Evolutionary conservation across 2,797 vertebrate species (phyloP).

Genomic region (Pseudomugil gertrudae): DNA sequence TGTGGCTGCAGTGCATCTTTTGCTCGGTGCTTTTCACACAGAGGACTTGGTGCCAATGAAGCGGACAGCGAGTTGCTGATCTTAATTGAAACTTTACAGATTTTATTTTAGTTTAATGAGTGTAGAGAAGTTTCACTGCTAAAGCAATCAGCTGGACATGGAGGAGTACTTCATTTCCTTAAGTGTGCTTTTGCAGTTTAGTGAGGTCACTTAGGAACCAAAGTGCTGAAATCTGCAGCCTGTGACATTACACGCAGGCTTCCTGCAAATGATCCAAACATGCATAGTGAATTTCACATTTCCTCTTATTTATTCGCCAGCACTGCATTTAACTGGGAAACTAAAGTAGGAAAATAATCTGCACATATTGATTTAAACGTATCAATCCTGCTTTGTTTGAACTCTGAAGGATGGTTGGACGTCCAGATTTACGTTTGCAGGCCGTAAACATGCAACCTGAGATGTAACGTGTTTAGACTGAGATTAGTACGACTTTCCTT

Average conservation of each 20-base stretch:
- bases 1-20: constrained; percentile 24
- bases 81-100: constrained; percentile 14
- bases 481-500: not conserved
- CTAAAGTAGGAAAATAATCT: not conserved
- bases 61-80: constrained; percentile 13
- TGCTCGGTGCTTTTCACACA: constrained; percentile 6
- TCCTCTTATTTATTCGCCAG: not conserved
- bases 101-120: constrained; percentile 10
- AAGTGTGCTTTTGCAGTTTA: constrained; percentile 22
- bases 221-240: not conserved
- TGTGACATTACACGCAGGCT: not conserved
- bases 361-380: not conserved
- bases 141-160: constrained; percentile 2
- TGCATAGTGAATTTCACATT: constrained; percentile 7
- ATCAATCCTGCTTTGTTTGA: not conserved
- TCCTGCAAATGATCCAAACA: not conserved
- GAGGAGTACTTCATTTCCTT: constrained; percentile 15
- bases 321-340: not conserved
- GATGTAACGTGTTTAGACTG: not conserved
- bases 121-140: not conserved
- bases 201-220: not conserved
- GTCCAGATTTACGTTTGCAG: constrained; percentile 1
- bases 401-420: not conserved
- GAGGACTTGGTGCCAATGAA: constrained; percentile 43
- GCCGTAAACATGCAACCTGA: not conserved